Conservation (phyloP, 92 coral and sea anemone genomes). For the Heteractis magnifica region DNA sequence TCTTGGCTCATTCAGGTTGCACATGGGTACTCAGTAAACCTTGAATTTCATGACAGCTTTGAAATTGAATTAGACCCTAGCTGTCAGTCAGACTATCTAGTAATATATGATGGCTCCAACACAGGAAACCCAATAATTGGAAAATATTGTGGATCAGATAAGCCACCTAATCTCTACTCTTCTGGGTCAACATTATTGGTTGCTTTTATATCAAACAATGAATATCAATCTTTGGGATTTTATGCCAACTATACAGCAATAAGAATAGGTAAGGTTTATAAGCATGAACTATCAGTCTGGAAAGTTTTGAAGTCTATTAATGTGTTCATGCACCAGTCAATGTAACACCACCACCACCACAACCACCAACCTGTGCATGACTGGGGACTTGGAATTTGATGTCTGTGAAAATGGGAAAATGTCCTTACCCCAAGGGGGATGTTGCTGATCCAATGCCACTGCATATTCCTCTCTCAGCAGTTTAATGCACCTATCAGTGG, state of each 20-base stretch:
- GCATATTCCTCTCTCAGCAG: too few species aligned
- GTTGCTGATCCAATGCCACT: too few species aligned
- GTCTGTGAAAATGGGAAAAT: too few species aligned
- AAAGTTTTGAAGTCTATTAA: too few species aligned
- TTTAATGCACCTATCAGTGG: too few species aligned
- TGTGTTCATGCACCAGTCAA: too few species aligned
- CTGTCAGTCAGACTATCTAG: conserved; percentile 19
- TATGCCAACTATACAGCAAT: conserved; percentile 20
- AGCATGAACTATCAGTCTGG: background rate
- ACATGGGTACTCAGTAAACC: conserved; percentile 26
- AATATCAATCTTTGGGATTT: conserved; percentile 10
- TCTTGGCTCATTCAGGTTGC: conserved; percentile 35
- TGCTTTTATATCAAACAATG: conserved; percentile 16
- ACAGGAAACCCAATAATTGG: conserved; percentile 26
- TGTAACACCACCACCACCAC: too few species aligned
- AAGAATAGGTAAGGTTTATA: conserved; percentile 19
- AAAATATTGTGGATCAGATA: conserved; percentile 28
- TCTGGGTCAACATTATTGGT: conserved; percentile 15
- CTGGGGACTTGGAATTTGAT: too few species aligned
- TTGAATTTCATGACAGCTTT: conserved; percentile 22
- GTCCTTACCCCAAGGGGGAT: too few species aligned
- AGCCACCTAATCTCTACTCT: conserved; percentile 16
- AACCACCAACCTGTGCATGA: too few species aligned
- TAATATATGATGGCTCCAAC: conserved; percentile 33
- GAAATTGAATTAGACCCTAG: background rate